Evolutionary conservation across 2,113 vertebrate species (phyloP).

Genomic region (Mormyrus iriodes): DNA sequence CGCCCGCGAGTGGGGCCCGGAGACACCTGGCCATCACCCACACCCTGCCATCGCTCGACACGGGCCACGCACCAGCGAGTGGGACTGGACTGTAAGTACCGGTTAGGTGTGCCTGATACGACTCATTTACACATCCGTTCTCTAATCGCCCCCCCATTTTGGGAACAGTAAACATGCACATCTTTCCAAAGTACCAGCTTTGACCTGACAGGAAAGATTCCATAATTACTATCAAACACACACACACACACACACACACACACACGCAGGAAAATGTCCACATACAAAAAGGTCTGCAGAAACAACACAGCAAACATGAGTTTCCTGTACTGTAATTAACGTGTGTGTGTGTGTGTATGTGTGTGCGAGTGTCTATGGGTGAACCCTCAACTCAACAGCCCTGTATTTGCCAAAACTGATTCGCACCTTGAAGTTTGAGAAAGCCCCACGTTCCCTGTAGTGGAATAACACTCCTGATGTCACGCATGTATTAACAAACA

Average conservation of each 20-base stretch:
- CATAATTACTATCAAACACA: too few species aligned
- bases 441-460: conserved; percentile 10
- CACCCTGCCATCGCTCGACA: background rate
- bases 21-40: background rate
- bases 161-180: background rate
- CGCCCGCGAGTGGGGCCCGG: background rate
- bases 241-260: background rate
- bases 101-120: background rate
- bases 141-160: background rate
- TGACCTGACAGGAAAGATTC: background rate
- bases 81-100: background rate
- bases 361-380: background rate
- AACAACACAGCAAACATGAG: background rate
- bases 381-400: background rate
- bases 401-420: background rate
- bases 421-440: background rate
- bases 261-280: background rate
- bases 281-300: background rate
- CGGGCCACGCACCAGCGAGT: background rate
- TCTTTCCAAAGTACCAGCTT: background rate
- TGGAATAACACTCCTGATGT: conserved; percentile 34
- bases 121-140: background rate
- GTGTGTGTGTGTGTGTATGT: background rate
- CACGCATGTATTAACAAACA: background rate
- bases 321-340: background rate